Evolutionary conservation across 2,113 vertebrate species (phyloP), one percentile per base, ranked within the genome.

Genomic region (Etia nguti): DNA sequence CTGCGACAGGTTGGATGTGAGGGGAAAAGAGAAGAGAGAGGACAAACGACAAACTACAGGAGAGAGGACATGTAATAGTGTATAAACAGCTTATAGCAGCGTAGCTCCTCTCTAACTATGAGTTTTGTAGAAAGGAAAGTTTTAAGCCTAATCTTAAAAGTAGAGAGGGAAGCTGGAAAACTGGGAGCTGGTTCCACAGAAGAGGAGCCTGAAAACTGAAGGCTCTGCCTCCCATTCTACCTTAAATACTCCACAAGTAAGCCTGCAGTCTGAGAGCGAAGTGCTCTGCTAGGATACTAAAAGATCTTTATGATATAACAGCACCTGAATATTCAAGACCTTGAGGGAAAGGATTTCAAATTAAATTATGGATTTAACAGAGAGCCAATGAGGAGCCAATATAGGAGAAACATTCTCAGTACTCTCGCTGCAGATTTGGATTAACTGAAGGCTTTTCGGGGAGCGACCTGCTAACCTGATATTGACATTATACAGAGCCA

Each of bases 71-170:
- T 15, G 62, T 43, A 0, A 43, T 70, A 41, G 3, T 43, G 36
- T 43, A 24, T 70, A 70, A 70, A 43, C 38, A 38, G 34, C 60
- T 38, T 0, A 38, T 65, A 65, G 34, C 34, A 65, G 60, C 6
- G 1, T 65, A 13, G 60, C 10, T 36, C 10, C 18, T 12, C 31
- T 36, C 10, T n/a, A 70, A 43, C 8, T 6, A 24, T 10, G 38
- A 68, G 62, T 20, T 68, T 22, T 38, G 20, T 22, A 2, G 34
- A 41, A 41, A 68, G 7, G 24, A 43, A 48, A 0, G 0, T 75
- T 48, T 75, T 26, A 29, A 48, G 16, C 68, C 22, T 48, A 7
- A 75, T 26, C 68, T 75, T 75, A 48, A 7, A 73, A 73, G 41
- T 48, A 46, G 15, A 48, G 41, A 73, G 41, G 6, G 41, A 43